A percentile compares a stretch with the other conserved stretches of the same genome.
These are phyloP conservation scores for Doryteuthis pealeii DNA, from an alignment of 1,140 invertebrate genomes.

Conservation along the genomic window DNA sequence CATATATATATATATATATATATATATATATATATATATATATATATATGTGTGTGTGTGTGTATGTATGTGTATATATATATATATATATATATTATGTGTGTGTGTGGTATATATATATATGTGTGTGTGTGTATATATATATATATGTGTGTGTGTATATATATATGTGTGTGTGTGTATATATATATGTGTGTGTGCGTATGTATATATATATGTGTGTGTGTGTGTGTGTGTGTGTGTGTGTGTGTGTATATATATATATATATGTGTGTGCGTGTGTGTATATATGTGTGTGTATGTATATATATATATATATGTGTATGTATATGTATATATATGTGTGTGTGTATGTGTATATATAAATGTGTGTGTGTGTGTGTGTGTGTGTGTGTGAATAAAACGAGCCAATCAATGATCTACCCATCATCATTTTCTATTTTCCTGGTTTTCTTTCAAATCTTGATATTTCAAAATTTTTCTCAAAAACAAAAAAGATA, in stretches of 20 bases:
- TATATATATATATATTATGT: neutral
- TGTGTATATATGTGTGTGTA: neutral
- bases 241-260: neutral
- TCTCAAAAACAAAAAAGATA: neutral
- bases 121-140: neutral
- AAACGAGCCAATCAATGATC: neutral
- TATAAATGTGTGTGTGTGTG: no score
- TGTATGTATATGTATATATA: neutral
- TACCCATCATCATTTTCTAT: neutral
- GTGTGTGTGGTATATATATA: neutral
- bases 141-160: neutral
- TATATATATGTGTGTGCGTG: neutral
- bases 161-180: neutral
- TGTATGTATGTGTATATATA: neutral
- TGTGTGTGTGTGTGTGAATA: neutral
- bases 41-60: neutral
- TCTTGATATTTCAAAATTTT: neutral
- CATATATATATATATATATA: constrained; percentile 1
- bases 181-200: neutral
- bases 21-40: neutral
- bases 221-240: neutral
- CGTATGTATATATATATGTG: neutral
- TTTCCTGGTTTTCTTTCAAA: neutral
- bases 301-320: neutral
- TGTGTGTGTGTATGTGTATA: neutral